These are phyloP conservation scores for Exephanes ischioxanthus DNA, from an alignment of 2,888 invertebrate species.

Conservation along the genomic window DNA sequence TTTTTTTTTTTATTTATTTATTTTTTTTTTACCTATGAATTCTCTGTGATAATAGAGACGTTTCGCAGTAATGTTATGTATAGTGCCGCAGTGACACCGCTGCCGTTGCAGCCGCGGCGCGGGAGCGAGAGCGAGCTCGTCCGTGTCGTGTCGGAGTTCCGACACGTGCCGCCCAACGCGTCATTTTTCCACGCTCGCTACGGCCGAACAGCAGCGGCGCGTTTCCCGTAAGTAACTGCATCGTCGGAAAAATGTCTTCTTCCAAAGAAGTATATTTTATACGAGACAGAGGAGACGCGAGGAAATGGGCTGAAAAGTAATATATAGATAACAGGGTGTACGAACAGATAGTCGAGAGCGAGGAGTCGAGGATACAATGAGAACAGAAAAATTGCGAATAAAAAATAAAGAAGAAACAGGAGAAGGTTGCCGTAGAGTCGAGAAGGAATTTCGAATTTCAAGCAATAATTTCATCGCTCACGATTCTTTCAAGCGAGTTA, in stretches of 20 bases:
- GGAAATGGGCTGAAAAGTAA: slow-evolving; percentile 40
- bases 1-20: slow-evolving; percentile 31
- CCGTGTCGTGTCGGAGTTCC: neutral
- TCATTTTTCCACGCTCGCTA: neutral
- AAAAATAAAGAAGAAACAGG: neutral
- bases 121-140: neutral
- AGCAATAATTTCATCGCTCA: neutral
- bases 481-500: neutral
- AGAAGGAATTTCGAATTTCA: neutral
- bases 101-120: slow-evolving; percentile 30
- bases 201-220: slow-evolving; percentile 40
- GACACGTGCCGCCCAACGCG: neutral
- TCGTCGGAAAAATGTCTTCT: slow-evolving; percentile 59
- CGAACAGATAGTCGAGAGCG: slow-evolving; percentile 13
- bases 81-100: slow-evolving; percentile 74
- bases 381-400: neutral
- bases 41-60: slow-evolving; percentile 45
- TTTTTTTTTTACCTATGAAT: slow-evolving; percentile 43
- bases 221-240: slow-evolving; percentile 72
- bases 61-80: slow-evolving; percentile 68
- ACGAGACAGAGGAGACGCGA: slow-evolving; percentile 23
- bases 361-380: neutral
- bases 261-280: slow-evolving; percentile 18
- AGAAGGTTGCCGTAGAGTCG: neutral
- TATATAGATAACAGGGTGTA: slow-evolving; percentile 25